These are phyloP conservation scores for Eupithecia pulchellata DNA, from an alignment of 2,888 invertebrate genomes.

Conservation along the genomic window DNA sequence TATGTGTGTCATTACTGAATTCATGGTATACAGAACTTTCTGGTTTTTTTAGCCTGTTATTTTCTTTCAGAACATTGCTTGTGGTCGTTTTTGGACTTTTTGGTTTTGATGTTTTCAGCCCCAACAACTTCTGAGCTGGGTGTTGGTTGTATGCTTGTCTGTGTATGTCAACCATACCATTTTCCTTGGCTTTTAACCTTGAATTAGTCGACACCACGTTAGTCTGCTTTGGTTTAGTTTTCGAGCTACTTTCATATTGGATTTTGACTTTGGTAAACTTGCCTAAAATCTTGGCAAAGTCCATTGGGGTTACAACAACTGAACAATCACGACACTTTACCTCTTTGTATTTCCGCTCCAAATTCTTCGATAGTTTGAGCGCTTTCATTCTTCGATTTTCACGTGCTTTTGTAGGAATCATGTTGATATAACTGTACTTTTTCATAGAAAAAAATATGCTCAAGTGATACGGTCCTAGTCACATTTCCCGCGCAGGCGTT, in stretches of 20 bases:
- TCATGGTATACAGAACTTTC: constrained; percentile 6
- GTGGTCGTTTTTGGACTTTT: constrained; percentile 48
- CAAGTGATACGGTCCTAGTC: constrained; percentile 58
- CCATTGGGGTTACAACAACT: constrained; percentile 78
- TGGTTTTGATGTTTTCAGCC: constrained; percentile 55
- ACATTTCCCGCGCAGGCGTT: constrained; percentile 82
- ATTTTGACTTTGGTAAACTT: constrained; percentile 83
- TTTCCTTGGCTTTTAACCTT: constrained; percentile 75
- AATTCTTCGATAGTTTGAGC: constrained; percentile 68
- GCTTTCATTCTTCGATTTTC: constrained; percentile 64
- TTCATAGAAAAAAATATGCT: constrained; percentile 43
- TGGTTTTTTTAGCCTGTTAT: constrained; percentile 67
- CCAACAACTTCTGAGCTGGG: constrained; percentile 61
- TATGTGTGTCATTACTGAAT: constrained; percentile 51
- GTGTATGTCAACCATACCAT: constrained; percentile 76
- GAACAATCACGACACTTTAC: constrained; percentile 78
- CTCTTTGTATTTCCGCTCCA: constrained; percentile 75
- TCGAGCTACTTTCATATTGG: constrained; percentile 73
- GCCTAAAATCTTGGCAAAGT: constrained; percentile 81
- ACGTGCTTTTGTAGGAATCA: constrained; percentile 73
- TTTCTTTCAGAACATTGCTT: constrained; percentile 73
- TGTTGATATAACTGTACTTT: constrained; percentile 44
- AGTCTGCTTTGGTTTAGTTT: constrained; percentile 62
- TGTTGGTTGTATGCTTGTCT: constrained; percentile 68
- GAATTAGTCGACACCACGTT: constrained; percentile 56